Percentiles rank a stretch among this genome's conserved stretches.
Evolutionary conservation across 2,888 invertebrate species (phyloP).

Genomic region (Invenusta paracnida): DNA sequence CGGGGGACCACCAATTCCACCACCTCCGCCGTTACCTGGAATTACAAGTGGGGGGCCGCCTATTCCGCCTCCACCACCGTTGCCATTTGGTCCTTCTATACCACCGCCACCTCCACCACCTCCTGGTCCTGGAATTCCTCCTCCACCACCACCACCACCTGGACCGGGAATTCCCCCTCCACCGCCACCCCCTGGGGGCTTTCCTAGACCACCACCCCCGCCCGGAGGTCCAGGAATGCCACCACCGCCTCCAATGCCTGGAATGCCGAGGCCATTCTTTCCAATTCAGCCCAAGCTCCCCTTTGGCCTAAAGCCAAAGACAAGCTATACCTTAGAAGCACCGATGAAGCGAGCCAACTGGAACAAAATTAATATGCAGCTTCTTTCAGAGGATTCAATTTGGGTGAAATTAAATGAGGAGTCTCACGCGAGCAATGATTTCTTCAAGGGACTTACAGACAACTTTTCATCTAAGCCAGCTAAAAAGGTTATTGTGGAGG

Average conservation of each 20-base stretch:
- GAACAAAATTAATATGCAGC: conserved; percentile 34
- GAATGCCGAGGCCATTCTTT: background rate
- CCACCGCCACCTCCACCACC: background rate
- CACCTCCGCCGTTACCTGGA: background rate
- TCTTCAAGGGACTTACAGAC: conserved; percentile 18
- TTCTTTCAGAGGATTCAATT: conserved; percentile 9
- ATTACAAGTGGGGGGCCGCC: background rate
- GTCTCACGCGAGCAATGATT: background rate
- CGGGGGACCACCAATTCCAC: background rate
- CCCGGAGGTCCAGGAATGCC: background rate
- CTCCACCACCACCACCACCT: conserved; percentile 1
- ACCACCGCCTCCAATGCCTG: background rate
- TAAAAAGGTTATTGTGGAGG: background rate
- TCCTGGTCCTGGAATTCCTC: background rate
- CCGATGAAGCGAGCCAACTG: conserved; percentile 36
- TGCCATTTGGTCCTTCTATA: background rate
- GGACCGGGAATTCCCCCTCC: background rate
- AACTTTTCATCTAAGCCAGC: conserved; percentile 11
- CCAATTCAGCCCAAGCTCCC: background rate
- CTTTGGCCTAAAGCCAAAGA: background rate
- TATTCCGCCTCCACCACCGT: background rate
- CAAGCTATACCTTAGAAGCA: background rate
- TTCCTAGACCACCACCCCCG: background rate
- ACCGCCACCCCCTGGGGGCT: background rate
- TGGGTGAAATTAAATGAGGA: conserved; percentile 30